These are phyloP conservation scores for Aurelia sp. DNA, from an alignment of 30 jellyfish, hydroid and myxozoan species.

Conservation along the genomic window DNA sequence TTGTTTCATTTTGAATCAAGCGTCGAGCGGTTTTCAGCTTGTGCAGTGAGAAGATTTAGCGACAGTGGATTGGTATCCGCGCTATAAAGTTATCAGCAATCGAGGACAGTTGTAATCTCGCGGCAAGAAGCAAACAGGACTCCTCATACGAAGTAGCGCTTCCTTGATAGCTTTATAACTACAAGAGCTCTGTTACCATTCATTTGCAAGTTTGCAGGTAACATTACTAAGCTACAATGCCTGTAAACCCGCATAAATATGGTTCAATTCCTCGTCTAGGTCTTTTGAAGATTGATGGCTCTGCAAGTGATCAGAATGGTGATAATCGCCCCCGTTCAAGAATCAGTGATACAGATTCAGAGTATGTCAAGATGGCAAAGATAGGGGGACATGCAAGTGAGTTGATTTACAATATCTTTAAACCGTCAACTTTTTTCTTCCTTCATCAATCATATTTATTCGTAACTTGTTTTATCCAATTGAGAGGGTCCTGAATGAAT, in stretches of 20 bases:
- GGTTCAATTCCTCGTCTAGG: constrained; percentile 57
- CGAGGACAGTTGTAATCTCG: not conserved
- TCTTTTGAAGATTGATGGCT: constrained; percentile 58
- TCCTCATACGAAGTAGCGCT: not conserved
- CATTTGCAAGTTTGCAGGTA: not conserved
- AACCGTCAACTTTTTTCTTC: not conserved
- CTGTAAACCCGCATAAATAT: constrained; percentile 5
- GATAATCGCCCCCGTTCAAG: constrained; percentile 73
- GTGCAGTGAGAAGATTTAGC: no score
- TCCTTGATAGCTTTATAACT: no score
- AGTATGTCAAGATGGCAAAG: constrained; percentile 69
- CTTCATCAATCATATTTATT: no score
- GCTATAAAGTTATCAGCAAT: not conserved
- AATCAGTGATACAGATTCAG: constrained; percentile 67
- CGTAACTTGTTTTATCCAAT: no score
- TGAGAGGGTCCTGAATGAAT: no score
- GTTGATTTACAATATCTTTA: not conserved
- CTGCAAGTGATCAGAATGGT: constrained; percentile 49
- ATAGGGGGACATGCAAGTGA: constrained; percentile 74
- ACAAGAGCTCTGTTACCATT: not conserved
- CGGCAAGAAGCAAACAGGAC: not conserved
- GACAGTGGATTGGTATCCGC: not conserved
- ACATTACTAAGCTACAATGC: not conserved
- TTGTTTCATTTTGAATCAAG: no score
- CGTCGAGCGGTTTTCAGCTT: no score